Evolutionary conservation across 2,113 vertebrate species (phyloP).

Genomic region (Cinclus cinclus): DNA sequence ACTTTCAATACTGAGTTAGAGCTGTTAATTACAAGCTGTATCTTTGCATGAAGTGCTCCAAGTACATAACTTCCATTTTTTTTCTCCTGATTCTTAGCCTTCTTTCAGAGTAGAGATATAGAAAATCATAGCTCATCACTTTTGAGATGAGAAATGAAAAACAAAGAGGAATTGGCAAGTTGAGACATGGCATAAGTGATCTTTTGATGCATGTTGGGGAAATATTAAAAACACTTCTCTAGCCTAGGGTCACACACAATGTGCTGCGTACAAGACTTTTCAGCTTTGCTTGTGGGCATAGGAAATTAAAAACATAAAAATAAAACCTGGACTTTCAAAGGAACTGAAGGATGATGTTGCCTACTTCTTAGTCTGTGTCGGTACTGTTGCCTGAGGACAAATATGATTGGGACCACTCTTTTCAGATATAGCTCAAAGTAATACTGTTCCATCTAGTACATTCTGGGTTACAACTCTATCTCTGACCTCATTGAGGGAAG

Average conservation of each 20-base stretch:
- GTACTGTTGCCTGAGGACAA: background rate
- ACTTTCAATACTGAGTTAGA: background rate
- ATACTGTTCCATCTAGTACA: background rate
- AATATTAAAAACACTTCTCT: background rate
- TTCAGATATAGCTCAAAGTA: background rate
- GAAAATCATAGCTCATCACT: background rate
- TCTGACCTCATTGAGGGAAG: background rate
- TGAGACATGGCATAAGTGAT: background rate
- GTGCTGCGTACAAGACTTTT: background rate
- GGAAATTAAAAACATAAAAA: slow-evolving; percentile 23
- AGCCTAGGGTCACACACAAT: background rate
- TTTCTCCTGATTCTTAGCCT: background rate
- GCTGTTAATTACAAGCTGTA: background rate
- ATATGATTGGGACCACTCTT: background rate
- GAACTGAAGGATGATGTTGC: background rate
- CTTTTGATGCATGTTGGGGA: background rate
- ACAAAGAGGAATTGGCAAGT: background rate
- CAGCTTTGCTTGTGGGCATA: background rate
- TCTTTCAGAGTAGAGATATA: background rate
- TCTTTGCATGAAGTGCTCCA: background rate
- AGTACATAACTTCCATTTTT: background rate
- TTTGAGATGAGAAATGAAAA: background rate
- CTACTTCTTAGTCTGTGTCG: background rate
- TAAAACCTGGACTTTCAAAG: background rate
- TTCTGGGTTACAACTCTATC: background rate